Evolutionary conservation across 2,797 vertebrate species (phyloP).

Genomic region (Tenualosa thibaudeaui): DNA sequence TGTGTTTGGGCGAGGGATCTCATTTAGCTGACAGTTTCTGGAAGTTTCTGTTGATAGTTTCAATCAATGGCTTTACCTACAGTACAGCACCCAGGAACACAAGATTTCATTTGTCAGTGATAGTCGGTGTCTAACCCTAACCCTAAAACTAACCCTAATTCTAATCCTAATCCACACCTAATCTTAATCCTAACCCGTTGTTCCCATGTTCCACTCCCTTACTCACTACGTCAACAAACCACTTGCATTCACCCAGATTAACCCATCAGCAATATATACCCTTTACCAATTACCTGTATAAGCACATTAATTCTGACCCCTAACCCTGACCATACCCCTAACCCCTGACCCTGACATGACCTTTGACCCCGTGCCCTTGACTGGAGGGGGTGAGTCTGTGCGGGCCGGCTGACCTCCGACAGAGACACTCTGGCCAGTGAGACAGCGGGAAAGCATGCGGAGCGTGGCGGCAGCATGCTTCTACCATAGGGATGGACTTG

Average conservation of each 20-base stretch:
- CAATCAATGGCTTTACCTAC: background rate
- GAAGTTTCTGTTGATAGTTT: background rate
- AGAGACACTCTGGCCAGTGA: slow-evolving; percentile 79
- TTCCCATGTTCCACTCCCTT: background rate
- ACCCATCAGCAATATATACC: background rate
- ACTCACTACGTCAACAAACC: background rate
- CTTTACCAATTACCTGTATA: background rate
- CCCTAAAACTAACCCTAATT: too few species aligned
- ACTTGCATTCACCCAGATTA: background rate
- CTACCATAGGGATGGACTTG: slow-evolving; percentile 92
- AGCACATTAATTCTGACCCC: background rate
- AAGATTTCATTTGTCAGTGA: background rate
- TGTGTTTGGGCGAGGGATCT: background rate
- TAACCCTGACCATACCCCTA: background rate
- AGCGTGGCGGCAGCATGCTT: slow-evolving; percentile 82
- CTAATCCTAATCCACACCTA: too few species aligned
- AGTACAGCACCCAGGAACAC: background rate
- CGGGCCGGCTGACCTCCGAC: slow-evolving; percentile 63
- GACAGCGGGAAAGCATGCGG: slow-evolving; percentile 83
- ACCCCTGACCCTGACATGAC: background rate
- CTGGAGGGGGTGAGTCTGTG: slow-evolving; percentile 16
- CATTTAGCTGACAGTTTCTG: slow-evolving; percentile 1
- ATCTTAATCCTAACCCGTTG: too few species aligned
- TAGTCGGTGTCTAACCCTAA: background rate
- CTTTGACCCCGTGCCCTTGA: background rate